Evolutionary conservation across 1,140 invertebrate genomes (phyloP), one percentile per base, ranked within the genome.

Genomic region (Dendroctonus ponderosae): DNA sequence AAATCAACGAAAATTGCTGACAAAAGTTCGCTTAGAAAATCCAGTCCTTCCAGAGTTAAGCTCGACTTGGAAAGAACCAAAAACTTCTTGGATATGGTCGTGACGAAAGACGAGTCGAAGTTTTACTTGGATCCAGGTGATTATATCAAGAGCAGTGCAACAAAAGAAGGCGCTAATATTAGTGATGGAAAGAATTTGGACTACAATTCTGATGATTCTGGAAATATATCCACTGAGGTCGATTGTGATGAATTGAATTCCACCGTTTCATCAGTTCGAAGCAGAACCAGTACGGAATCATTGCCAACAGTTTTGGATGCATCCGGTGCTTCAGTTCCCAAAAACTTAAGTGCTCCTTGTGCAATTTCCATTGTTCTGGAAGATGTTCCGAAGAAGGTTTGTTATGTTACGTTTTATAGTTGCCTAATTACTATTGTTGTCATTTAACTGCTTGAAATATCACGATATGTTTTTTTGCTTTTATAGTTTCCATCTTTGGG

Each of bases 201-300:
- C 62, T 75, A 77, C 49, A 72, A 65, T 63, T 90, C 88, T 43
- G 89, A 91, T 72, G 89, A 91, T 77, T 90, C 88, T 37, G 89
- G 89, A 50, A 88, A 91, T 78, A 89, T 89, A 60, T 90, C 88
- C 48, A 90, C 89, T 71, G 87, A 88, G 71, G 84, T 83, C 70
- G 70, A 71, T 65, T 67, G 70, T 57, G 70, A 71, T 41, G 70
- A 71, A 39, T 9, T 54, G 9, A 61, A 62, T 54, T 68, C 70
- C 1, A 65, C 70, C 11, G 26, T 26, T 46, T 64, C 66, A 40
- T 67, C 64, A 8, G 48, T 68, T 42, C 59, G 63, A 7, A 71
- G 61, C 59, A 41, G 56, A 53, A 62, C 52, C 8, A 70, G 66
- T 66, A 62, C 63, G 0, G 70, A 63, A 43, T 68, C 70, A 15